Base-by-base conservation (phyloP, 1,140 invertebrate species). In the Cydia pomonella region DNA sequence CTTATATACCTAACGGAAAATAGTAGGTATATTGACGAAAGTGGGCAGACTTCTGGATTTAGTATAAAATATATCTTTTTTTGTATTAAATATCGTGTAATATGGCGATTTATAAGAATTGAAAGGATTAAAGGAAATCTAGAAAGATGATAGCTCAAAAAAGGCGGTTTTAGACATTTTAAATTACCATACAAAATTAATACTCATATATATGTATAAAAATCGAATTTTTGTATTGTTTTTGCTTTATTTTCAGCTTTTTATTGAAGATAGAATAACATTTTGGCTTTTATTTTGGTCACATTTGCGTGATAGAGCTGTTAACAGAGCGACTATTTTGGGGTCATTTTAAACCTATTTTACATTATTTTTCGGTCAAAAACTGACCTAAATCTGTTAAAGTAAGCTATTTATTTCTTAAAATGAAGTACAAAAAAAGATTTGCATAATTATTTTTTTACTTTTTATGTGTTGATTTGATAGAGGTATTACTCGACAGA, bases 1-100 rank as follows among this genome's bases (percentile, higher is more conserved):
- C 29, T 69, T 69, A 38, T 33, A 29, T 69, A 69, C 64, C 29
- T 18, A 33, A 41, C 29, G 2, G 2, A 29, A 33, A 38, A 33
- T 69, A 18, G 64, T 69, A 69, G 64, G 64, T 69, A 69, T 69
- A 12, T 9, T 38, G 7, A 69, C 9, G n/a, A 69, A 69, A 69
- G 3, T 10, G 5, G 29, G 29, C 29, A 38, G 4, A 38, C 33
- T 33, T 18, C 2, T 9, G 13, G 18, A 18, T 69, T 69, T 41
- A 6, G 5, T 38, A 33, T 41, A 2, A 13, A 18, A 0, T 9
- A 38, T 38, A 27, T 29, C 16, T 16, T 21, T 69, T 69, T 10
- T 10, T n/a, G n/a, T n/a, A 18, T 21, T n/a, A 64, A n/a, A 64
- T 6, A 33, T 29, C 16, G 12, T 2, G 9, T 21, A 38, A 38